Conservation (phyloP, 1,140 invertebrate species). For the Lasioglossum baleicum region DNA sequence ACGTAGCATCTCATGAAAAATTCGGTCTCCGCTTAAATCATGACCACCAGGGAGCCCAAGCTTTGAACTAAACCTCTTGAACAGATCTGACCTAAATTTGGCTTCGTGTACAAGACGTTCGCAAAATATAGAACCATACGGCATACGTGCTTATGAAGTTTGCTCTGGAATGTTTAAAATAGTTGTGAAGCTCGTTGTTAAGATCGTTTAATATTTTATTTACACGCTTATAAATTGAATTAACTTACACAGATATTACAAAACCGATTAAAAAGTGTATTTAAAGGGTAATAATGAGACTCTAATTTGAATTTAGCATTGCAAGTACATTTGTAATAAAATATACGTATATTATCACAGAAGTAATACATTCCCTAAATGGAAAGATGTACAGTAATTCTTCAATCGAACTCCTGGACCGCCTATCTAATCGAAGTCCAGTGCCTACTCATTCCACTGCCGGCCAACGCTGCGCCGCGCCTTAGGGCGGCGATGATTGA, state of each 20-base stretch:
- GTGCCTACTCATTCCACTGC: too few species aligned
- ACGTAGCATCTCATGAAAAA: not conserved
- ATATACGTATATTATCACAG: slow-evolving; percentile 29
- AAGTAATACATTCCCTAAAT: slow-evolving; percentile 4
- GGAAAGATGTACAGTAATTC: too few species aligned
- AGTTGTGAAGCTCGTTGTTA: not conserved
- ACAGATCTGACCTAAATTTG: too few species aligned
- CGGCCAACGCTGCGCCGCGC: too few species aligned
- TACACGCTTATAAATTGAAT: slow-evolving; percentile 10
- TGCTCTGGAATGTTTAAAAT: too few species aligned
- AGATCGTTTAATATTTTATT: not conserved
- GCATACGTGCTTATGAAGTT: too few species aligned
- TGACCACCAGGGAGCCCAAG: too few species aligned
- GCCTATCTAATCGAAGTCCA: too few species aligned
- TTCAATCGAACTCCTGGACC: too few species aligned
- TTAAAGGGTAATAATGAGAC: slow-evolving; percentile 5
- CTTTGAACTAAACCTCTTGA: too few species aligned
- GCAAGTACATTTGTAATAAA: slow-evolving; percentile 3
- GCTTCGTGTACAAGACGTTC: not conserved
- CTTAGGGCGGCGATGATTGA: too few species aligned
- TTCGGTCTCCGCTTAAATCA: not conserved
- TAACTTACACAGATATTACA: slow-evolving; percentile 1
- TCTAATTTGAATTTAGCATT: slow-evolving; percentile 11
- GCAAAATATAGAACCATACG: too few species aligned
- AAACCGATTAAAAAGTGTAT: slow-evolving; percentile 21